A percentile compares a stretch with the other conserved stretches of the same genome.
These are phyloP conservation scores for Steatornis caripensis DNA, from an alignment of 2,113 vertebrate genomes.

Conservation along the genomic window DNA sequence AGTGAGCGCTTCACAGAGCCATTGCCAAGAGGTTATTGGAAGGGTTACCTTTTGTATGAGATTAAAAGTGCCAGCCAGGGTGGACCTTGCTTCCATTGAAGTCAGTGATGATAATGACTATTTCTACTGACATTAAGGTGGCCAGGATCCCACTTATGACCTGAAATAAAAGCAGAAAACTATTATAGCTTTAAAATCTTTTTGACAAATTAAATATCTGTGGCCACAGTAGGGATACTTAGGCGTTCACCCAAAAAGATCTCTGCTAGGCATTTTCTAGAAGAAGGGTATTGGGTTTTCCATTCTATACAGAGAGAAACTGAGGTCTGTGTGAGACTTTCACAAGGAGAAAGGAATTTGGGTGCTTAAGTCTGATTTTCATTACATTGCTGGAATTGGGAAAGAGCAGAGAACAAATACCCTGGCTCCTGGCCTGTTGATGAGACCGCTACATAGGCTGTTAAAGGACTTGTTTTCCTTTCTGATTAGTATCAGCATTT, in stretches of 20 bases:
- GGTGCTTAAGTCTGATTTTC: background rate
- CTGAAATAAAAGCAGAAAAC: conserved; percentile 22
- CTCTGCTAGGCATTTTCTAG: background rate
- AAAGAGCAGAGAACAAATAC: background rate
- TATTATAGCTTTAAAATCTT: background rate
- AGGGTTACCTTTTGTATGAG: background rate
- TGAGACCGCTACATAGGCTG: conserved; percentile 1
- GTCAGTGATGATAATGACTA: background rate
- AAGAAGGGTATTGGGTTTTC: background rate
- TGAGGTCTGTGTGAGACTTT: background rate
- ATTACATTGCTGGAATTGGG: background rate
- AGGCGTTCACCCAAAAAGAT: background rate
- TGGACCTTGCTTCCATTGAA: background rate
- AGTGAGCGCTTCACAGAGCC: background rate
- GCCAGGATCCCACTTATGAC: background rate
- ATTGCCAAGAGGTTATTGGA: background rate
- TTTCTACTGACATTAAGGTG: background rate
- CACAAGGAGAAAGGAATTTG: background rate
- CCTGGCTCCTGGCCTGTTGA: background rate
- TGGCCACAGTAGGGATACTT: background rate
- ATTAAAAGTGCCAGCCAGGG: background rate
- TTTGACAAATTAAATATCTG: background rate
- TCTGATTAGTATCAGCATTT: conserved; percentile 32
- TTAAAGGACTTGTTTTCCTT: conserved; percentile 42
- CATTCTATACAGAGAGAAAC: background rate